Evolutionary conservation across 2,888 invertebrate genomes (phyloP).

Genomic region (Spodoptera picta): DNA sequence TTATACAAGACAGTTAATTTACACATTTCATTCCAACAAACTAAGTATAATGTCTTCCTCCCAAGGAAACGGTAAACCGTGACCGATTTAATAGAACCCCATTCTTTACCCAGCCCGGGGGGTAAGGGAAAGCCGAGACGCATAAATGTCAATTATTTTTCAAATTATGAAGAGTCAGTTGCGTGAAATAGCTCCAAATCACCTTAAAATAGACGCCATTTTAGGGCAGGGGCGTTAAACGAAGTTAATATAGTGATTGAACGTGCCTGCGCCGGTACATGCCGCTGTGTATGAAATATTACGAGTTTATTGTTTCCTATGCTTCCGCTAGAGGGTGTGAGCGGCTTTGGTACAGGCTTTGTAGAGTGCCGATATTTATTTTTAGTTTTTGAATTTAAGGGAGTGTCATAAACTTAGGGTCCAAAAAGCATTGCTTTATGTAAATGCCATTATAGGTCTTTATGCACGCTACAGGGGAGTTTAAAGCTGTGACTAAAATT

Average conservation of each 20-base stretch:
- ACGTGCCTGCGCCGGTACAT: conserved; percentile 64
- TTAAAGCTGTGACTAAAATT: not conserved
- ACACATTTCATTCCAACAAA: conserved; percentile 23
- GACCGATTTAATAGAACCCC: conserved; percentile 31
- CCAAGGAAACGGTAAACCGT: conserved; percentile 32
- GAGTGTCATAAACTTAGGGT: not conserved
- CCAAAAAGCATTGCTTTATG: too few relatives aligned
- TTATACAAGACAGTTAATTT: conserved; percentile 4
- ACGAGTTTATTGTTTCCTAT: conserved; percentile 73
- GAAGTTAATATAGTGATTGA: conserved; percentile 59
- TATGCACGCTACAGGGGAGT: too few relatives aligned
- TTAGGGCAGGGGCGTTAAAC: conserved; percentile 55
- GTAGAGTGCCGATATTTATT: conserved; percentile 11
- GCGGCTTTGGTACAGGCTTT: conserved; percentile 41
- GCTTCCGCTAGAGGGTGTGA: conserved; percentile 65
- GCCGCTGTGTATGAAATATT: conserved; percentile 66
- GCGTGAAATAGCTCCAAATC: conserved; percentile 52
- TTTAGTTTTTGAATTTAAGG: conserved; percentile 4
- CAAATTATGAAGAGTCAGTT: conserved; percentile 64
- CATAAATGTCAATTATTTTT: conserved; percentile 67
- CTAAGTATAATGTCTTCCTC: conserved; percentile 45
- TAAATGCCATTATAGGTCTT: too few relatives aligned
- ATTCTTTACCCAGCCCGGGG: conserved; percentile 23
- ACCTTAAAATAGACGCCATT: conserved; percentile 53
- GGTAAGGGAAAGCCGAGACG: conserved; percentile 25